Base-by-base conservation (phyloP, 2,888 invertebrate species). In the Amiota minor region DNA sequence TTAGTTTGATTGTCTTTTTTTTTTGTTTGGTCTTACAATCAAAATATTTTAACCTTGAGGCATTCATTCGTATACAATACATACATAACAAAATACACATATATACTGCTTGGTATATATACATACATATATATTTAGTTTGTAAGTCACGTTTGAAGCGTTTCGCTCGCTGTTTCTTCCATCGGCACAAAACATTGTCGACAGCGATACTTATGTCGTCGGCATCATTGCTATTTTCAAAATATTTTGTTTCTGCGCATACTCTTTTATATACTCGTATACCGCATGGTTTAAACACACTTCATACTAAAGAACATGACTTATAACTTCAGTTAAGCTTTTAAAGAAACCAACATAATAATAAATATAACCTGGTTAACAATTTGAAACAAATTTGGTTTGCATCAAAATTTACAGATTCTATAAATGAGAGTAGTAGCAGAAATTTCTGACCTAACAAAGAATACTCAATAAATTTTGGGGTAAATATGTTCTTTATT, bases 81-180 rank as follows among this genome's bases (percentile, higher is more conserved):
- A 35, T 35, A 35, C 6, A 35, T 35, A 0, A n/a, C n/a, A n/a
- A n/a, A 6, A 35, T 6, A 35, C 0, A 35, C 6, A 35, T 6
- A 35, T 35, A 35, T 35, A 35, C 6, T 6, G n/a, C n/a, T n/a
- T n/a, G 6, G 35, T 35, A 35, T 35, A 35, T 35, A 35, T 35
- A 3, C 3, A 23, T 3, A 35, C 3, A 23, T 3, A 35, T 35
- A 35, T 73, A 78, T 77, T 87, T 87, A 79, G 88, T 86, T 88
- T 88, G 88, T 87, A 87, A 87, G 87, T 88, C 87, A 87, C 88
- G 88, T 86, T 86, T 86, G 82, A 83, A 82, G 73, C 73, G 76
- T 72, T 35, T 46, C 16, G 53, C 53, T n/a, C 70, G 64, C 61
- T 59, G 35, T 10, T 20, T n/a, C 49, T 20, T n/a, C 49, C 69